Percentiles rank a stretch among this genome's conserved stretches.
phyloP scores from a whole-genome alignment of 2,113 vertebrate genomes.

The Oryctolagus cuniculus region DNA sequence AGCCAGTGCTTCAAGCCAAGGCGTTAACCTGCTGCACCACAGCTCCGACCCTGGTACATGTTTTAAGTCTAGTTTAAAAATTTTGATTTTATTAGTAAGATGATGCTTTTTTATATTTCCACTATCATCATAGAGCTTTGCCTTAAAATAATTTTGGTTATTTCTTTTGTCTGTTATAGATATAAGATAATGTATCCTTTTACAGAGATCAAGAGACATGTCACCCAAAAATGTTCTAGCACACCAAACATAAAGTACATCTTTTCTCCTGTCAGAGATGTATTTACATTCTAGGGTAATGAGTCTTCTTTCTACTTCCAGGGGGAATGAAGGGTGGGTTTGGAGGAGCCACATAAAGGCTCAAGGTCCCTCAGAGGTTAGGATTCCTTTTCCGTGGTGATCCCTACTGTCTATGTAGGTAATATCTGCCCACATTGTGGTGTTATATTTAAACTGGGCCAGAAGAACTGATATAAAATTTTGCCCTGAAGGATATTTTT shows the following conservation, averaged over 20 bases:
- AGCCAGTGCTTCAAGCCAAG: too few relatives aligned
- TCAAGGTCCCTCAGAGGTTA: not conserved
- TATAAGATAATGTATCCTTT: not conserved
- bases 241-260: not conserved
- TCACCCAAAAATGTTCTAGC: not conserved
- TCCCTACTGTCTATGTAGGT: not conserved
- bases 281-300: not conserved
- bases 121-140: conserved; percentile 72
- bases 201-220: not conserved
- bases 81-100: conserved; percentile 59
- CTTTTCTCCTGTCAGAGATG: not conserved
- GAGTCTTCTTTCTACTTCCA: not conserved
- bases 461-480: not conserved
- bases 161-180: conserved; percentile 17
- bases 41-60: not conserved
- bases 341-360: not conserved
- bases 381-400: not conserved
- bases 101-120: conserved; percentile 76
- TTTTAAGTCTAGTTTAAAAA: conserved; percentile 60
- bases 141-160: conserved; percentile 36
- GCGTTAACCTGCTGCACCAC: too few relatives aligned
- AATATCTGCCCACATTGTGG: not conserved
- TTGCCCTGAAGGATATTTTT: not conserved
- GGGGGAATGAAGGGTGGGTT: not conserved
- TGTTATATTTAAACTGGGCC: not conserved